Conservation (phyloP, 1,140 invertebrate genomes). For the Micrasema longulum region DNA sequence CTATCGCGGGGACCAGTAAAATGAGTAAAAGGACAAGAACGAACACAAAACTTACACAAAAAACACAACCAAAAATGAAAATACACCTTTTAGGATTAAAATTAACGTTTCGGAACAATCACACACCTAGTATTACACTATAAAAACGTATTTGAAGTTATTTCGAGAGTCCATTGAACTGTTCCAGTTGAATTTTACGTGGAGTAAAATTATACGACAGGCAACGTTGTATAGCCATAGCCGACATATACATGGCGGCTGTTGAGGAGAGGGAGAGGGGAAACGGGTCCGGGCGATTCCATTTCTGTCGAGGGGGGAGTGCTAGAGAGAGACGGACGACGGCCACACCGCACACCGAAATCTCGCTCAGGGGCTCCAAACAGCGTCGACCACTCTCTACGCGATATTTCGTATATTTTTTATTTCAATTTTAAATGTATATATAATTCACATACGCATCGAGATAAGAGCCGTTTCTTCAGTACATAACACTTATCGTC, state of each 20-base stretch:
- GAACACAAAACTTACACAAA: constrained; percentile 46
- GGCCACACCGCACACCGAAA: not conserved
- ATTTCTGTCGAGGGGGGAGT: constrained; percentile 17
- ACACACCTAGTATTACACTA: constrained; percentile 37
- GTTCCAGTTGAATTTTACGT: constrained; percentile 69
- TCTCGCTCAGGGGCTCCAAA: not conserved
- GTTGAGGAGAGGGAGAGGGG: constrained; percentile 54
- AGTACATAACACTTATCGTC: not conserved
- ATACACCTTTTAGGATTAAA: constrained; percentile 26
- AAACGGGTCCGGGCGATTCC: constrained; percentile 32
- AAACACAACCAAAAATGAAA: constrained; percentile 42
- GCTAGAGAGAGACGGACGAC: constrained; percentile 18
- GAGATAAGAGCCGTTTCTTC: not conserved
- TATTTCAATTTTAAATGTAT: not conserved
- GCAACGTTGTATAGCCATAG: constrained; percentile 68
- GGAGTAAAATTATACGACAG: constrained; percentile 69
- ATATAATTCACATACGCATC: not conserved
- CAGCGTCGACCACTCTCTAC: no score
- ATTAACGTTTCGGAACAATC: constrained; percentile 30
- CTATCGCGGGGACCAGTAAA: constrained; percentile 9
- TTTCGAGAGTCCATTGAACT: constrained; percentile 69
- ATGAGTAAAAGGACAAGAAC: constrained; percentile 28
- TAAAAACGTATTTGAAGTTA: constrained; percentile 50
- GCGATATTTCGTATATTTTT: not conserved
- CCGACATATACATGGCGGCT: constrained; percentile 60